Percentiles rank a stretch among this genome's conserved stretches.
phyloP scores from a whole-genome alignment of 2,888 invertebrate genomes.

The Cephus pygmeus region DNA sequence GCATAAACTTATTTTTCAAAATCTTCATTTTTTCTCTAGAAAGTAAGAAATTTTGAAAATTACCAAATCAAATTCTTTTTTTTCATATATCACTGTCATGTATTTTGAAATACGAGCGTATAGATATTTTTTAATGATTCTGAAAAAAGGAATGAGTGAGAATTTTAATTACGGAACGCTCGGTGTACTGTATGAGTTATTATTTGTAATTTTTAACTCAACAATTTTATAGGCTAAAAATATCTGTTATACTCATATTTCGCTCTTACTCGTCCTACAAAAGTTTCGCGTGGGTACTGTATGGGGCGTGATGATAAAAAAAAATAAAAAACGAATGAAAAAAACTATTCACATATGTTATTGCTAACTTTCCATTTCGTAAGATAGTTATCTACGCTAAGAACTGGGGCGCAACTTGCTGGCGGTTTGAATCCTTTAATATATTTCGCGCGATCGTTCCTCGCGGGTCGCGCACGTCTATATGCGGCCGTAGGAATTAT shows the following conservation, averaged over 20 bases:
- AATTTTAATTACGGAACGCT: background rate
- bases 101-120: background rate
- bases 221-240: background rate
- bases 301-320: background rate
- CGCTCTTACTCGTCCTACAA: background rate
- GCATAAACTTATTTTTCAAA: background rate
- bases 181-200: background rate
- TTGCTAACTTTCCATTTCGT: conserved; percentile 19
- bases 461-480: background rate
- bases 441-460: background rate
- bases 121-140: background rate
- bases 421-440: background rate
- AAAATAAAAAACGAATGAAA: background rate
- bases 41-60: background rate
- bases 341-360: background rate
- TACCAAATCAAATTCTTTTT: background rate
- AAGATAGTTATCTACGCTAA: background rate
- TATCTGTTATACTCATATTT: background rate
- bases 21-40: background rate
- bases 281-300: background rate
- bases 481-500: background rate
- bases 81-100: background rate
- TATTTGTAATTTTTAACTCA: background rate
- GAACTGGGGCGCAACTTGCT: background rate
- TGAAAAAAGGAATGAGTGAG: background rate